Base-by-base conservation (phyloP, 2,888 invertebrate genomes). In the Brachypalpus laphriformis region DNA sequence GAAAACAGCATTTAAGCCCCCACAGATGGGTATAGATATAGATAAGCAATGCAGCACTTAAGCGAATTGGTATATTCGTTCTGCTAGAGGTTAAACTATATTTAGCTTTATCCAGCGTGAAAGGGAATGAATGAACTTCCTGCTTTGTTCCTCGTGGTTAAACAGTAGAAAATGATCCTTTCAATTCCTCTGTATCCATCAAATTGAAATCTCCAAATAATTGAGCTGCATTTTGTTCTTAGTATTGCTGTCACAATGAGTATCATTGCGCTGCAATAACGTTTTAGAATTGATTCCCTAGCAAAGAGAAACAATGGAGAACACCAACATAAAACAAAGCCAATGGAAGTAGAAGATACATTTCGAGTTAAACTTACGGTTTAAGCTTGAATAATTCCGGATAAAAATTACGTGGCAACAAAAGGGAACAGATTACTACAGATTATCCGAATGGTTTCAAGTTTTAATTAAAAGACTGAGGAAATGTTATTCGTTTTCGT, bases 11-110 rank as follows among this genome's bases (percentile, higher is more conserved):
- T 16, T 20, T 25, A 61, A 63, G 5, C 68, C 40, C 16, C 7
- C 54, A 8, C 40, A 22, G 28, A 54, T 54, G 25, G 65, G 22
- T n/a, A 22, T 14, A 20, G 65, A 34, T 49, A 25, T n/a, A n/a
- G n/a, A n/a, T n/a, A 40, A 25, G 25, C n/a, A 54, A 28, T 66
- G 54, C 68, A 54, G 54, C 68, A 54, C 68, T 68, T 54, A 68
- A 28, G 28, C 1, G 37, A 54, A 68, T 68, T 68, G 54, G 40
- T 68, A 42, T 42, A 28, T n/a, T 31, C 20, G n/a, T 66, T 14
- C 22, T 6, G 6, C 14, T n/a, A n/a, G 11, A 7, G 28, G 63
- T 9, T 45, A 6, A 45, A 47, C 45, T 31, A 9, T 28, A 28
- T 8, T 31, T 54, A 14, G 11, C 9, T 57, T 11, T 37, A 22